Percentiles rank a stretch among this genome's conserved stretches.
Evolutionary conservation across 2,888 invertebrate species (phyloP).

Genomic region (Epinotia bilunana): DNA sequence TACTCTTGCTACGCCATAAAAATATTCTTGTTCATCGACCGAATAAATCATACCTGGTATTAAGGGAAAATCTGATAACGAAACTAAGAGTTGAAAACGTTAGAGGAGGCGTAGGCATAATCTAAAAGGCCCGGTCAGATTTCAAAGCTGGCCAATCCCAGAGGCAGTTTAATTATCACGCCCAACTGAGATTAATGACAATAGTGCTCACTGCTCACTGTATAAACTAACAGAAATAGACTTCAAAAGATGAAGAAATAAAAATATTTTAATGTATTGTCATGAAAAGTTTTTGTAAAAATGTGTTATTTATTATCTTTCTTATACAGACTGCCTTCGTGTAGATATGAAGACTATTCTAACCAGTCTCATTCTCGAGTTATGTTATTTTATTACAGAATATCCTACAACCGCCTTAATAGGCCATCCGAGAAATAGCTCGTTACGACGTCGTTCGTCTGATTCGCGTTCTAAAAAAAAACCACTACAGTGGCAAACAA

Average conservation of each 20-base stretch:
- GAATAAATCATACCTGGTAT: background rate
- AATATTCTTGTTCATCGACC: background rate
- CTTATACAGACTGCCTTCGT: no score
- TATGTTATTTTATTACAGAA: no score
- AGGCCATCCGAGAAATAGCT: no score
- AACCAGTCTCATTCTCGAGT: no score
- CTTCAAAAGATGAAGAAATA: background rate
- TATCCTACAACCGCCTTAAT: no score
- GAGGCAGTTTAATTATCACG: constrained; percentile 30
- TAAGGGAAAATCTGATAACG: background rate
- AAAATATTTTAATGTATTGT: no score
- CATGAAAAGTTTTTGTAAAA: background rate
- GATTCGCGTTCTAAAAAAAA: no score
- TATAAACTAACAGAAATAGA: background rate
- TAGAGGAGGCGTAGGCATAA: background rate
- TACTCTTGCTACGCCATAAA: no score
- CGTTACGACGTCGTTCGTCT: no score
- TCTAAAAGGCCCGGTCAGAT: constrained; percentile 28
- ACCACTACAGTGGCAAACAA: no score
- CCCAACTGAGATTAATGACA: constrained; percentile 12
- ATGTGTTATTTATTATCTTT: no score
- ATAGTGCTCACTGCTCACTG: background rate
- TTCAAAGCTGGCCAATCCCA: constrained; percentile 32
- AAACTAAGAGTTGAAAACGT: background rate
- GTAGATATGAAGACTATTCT: no score